A percentile compares a stretch with the other conserved stretches of the same genome.
phyloP scores from a whole-genome alignment of 92 coral and sea anemone species.

The Zoanthus solanderi region DNA sequence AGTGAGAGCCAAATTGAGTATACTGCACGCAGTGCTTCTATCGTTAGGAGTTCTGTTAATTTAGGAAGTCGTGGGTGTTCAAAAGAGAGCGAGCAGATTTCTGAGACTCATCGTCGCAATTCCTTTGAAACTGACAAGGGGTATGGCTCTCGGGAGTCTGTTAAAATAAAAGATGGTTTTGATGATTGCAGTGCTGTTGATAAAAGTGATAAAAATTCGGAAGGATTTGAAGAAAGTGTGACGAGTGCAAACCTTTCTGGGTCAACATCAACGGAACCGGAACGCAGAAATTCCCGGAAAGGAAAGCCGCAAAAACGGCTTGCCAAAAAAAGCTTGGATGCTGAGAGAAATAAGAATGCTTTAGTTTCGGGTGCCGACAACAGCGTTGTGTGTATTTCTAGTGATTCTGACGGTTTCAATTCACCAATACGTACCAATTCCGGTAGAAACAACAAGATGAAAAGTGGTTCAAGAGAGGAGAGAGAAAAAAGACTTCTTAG shows the following conservation, averaged over 20 bases:
- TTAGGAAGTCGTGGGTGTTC: constrained; percentile 15
- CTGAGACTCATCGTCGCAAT: neutral
- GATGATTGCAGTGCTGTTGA: neutral
- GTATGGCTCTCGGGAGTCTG: neutral
- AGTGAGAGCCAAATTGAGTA: constrained; percentile 3
- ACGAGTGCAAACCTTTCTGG: constrained; percentile 15
- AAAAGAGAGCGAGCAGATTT: constrained; percentile 4
- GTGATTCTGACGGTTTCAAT: neutral
- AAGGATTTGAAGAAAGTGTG: constrained; percentile 16
- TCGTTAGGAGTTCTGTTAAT: neutral
- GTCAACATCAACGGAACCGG: constrained; percentile 50
- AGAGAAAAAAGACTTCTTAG: neutral
- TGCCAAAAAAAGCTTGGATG: constrained; percentile 2
- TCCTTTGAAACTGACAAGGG: constrained; percentile 5
- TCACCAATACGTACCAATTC: neutral
- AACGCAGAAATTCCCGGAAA: constrained; percentile 53
- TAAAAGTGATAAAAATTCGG: constrained; percentile 1
- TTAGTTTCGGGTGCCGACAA: neutral
- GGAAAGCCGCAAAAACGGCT: constrained; percentile 60
- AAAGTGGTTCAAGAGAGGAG: neutral
- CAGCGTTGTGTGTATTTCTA: constrained; percentile 4
- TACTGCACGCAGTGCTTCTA: neutral
- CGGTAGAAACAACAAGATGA: neutral
- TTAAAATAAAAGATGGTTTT: neutral
- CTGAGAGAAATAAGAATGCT: constrained; percentile 37